Conservation (phyloP, 2,888 invertebrate species). For the Drosophila paranaensis region DNA sequence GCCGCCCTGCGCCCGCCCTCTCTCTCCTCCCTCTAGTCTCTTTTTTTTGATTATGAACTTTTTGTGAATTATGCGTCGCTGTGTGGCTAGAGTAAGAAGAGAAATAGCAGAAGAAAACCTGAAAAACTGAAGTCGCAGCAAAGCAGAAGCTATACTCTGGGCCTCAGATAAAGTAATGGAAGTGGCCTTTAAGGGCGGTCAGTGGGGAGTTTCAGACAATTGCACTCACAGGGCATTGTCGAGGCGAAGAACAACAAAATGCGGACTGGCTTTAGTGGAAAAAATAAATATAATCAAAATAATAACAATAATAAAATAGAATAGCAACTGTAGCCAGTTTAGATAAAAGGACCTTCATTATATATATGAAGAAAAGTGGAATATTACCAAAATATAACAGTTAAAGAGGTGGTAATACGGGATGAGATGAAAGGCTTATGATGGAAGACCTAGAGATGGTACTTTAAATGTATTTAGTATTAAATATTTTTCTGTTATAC, state of each 20-base stretch:
- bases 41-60: constrained; percentile 56
- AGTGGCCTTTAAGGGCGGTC: constrained; percentile 14
- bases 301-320: constrained; percentile 15
- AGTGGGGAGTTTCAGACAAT: constrained; percentile 49
- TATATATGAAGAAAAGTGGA: no score
- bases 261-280: constrained; percentile 8
- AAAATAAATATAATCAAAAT: constrained; percentile 16
- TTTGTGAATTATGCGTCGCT: constrained; percentile 58
- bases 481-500: neutral
- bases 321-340: neutral
- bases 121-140: constrained; percentile 20
- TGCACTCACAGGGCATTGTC: constrained; percentile 67
- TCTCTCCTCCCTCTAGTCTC: neutral
- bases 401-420: neutral
- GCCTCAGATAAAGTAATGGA: constrained; percentile 54
- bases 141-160: constrained; percentile 44
- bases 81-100: constrained; percentile 10
- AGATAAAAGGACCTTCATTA: neutral
- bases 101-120: neutral
- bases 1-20: neutral
- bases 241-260: constrained; percentile 52
- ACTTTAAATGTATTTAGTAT: neutral
- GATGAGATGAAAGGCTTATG: neutral
- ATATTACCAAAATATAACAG: neutral
- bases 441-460: neutral